Evolutionary conservation across 2,888 invertebrate genomes (phyloP).

Genomic region (Amiota minor): DNA sequence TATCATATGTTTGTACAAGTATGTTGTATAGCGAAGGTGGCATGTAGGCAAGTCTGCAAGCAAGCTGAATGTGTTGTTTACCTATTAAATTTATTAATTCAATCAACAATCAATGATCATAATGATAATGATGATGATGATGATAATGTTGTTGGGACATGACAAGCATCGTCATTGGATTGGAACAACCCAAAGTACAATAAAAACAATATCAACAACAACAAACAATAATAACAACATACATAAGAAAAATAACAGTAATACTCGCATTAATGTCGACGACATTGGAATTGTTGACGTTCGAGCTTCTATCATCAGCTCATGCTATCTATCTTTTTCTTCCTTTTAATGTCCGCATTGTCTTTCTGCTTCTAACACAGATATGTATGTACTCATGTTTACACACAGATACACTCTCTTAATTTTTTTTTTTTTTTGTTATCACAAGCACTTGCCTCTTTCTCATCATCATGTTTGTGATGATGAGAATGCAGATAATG

Average conservation of each 20-base stretch:
- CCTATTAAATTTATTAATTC: slow-evolving; percentile 63
- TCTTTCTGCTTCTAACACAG: not conserved
- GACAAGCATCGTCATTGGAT: slow-evolving; percentile 51
- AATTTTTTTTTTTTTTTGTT: not conserved
- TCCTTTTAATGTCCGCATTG: not conserved
- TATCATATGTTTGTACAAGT: slow-evolving; percentile 10
- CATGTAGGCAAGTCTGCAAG: not conserved
- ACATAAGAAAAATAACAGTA: not conserved
- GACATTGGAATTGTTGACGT: slow-evolving; percentile 16
- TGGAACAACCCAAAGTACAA: not conserved
- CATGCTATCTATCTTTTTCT: not conserved
- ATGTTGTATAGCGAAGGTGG: too few species aligned
- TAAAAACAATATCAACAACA: slow-evolving; percentile 38
- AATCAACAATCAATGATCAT: slow-evolving; percentile 61
- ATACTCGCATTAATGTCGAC: not conserved
- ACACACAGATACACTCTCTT: not conserved
- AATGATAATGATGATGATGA: slow-evolving; percentile 46
- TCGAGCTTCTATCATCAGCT: not conserved
- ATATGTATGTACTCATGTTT: not conserved
- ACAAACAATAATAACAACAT: slow-evolving; percentile 29
- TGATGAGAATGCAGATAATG: too few species aligned
- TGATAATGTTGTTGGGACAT: slow-evolving; percentile 31
- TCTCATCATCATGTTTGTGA: too few species aligned
- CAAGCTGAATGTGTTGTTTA: slow-evolving; percentile 57
- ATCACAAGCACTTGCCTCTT: too few species aligned